Conservation (phyloP, 1,140 invertebrate genomes). For the Lysiphlebus fabarum region DNA sequence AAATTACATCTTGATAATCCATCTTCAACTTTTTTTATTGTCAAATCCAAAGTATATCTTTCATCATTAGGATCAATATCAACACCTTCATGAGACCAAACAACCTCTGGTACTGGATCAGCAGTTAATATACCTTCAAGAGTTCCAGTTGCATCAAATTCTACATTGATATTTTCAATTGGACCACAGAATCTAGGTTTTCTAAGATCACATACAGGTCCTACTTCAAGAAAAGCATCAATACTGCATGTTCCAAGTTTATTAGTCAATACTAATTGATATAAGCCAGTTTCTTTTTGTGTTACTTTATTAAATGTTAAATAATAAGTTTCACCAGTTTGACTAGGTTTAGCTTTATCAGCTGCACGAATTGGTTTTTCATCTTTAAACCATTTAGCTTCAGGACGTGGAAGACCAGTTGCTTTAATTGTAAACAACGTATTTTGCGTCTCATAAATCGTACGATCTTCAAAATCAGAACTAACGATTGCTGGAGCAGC, state of each 20-base stretch:
- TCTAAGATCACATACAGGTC: conserved; percentile 69
- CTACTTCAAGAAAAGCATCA: conserved; percentile 68
- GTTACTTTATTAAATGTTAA: conserved; percentile 67
- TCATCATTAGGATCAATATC: conserved; percentile 50
- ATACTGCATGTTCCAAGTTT: conserved; percentile 70
- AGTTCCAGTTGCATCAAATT: conserved; percentile 68
- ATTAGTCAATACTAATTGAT: conserved; percentile 73
- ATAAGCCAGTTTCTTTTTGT: conserved; percentile 72
- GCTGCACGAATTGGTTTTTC: conserved; percentile 63
- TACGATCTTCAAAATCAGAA: conserved; percentile 69
- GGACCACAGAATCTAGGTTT: conserved; percentile 72
- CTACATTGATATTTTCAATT: conserved; percentile 65
- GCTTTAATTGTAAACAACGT: conserved; percentile 70
- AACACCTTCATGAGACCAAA: conserved; percentile 57
- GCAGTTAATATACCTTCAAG: conserved; percentile 76
- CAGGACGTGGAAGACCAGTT: conserved; percentile 70
- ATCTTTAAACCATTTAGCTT: conserved; percentile 75
- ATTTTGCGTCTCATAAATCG: conserved; percentile 73
- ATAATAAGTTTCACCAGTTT: conserved; percentile 70
- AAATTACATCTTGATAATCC: conserved; percentile 73
- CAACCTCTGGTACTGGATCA: conserved; percentile 68
- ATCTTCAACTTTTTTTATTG: conserved; percentile 67
- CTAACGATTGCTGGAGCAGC: conserved; percentile 71
- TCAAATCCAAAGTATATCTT: conserved; percentile 54
- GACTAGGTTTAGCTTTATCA: conserved; percentile 62